Conservation (phyloP, 23 tunicate species). For the Corella eumyota region DNA sequence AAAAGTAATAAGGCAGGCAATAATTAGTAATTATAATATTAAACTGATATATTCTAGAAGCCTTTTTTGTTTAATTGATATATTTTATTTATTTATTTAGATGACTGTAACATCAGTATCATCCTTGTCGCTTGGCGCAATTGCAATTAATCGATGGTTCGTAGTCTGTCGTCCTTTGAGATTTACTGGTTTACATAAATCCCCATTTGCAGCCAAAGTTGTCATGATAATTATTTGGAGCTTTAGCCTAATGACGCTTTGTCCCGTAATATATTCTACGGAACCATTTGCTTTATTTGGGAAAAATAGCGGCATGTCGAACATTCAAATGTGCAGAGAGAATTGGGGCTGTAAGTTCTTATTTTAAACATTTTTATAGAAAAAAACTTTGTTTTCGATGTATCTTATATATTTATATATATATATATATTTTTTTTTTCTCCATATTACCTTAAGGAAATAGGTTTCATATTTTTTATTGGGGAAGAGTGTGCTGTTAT, state of each 20-base stretch:
- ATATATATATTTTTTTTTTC: neutral
- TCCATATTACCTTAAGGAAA: neutral
- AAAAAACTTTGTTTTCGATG: neutral
- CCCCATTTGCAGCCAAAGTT: neutral
- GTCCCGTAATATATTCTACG: constrained; percentile 15
- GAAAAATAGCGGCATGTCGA: constrained; percentile 8
- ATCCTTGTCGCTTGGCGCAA: constrained; percentile 35
- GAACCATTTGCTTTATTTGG: constrained; percentile 8
- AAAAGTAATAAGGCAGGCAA: too few relatives aligned
- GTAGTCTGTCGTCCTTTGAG: constrained; percentile 82
- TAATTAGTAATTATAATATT: too few relatives aligned
- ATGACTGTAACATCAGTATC: constrained; percentile 38
- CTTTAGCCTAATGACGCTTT: constrained; percentile 28
- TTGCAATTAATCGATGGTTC: constrained; percentile 74
- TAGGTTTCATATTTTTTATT: too few relatives aligned
- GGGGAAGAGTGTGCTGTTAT: too few relatives aligned
- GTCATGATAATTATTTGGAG: constrained; percentile 29
- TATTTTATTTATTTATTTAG: constrained; percentile 9
- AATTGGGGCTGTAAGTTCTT: constrained; percentile 25
- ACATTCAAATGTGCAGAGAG: constrained; percentile 18
- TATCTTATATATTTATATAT: neutral
- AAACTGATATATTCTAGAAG: too few relatives aligned
- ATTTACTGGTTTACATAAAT: constrained; percentile 34
- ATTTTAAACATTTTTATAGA: neutral
- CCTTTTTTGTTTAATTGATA: too few relatives aligned